These are phyloP conservation scores for Prunella himalayana DNA, from an alignment of 2,113 vertebrate species.

Conservation along the genomic window DNA sequence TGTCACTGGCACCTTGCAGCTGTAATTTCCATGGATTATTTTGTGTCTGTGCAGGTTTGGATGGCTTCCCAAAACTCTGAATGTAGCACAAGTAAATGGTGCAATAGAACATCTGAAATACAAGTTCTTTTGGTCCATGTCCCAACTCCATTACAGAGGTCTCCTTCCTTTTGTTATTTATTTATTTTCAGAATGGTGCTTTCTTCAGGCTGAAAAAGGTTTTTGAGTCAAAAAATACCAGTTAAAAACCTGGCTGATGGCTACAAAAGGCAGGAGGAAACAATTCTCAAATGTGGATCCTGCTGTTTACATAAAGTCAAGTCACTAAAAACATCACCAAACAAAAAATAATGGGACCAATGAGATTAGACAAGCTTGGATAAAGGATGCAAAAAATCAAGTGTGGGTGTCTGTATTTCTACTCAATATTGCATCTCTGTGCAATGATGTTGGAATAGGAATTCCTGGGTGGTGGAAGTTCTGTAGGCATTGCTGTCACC, in stretches of 20 bases:
- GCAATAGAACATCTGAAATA: not conserved
- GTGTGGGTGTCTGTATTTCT: not conserved
- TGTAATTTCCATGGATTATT: not conserved
- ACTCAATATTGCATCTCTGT: not conserved
- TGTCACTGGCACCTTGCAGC: not conserved
- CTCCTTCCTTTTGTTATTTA: not conserved
- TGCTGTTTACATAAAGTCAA: not conserved
- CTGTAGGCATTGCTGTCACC: not conserved
- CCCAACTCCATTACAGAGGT: not conserved
- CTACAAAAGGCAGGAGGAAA: not conserved
- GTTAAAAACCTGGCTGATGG: not conserved
- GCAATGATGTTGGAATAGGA: not conserved
- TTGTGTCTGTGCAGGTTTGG: not conserved
- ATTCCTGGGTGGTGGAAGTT: not conserved
- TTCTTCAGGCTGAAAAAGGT: not conserved
- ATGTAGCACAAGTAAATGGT: not conserved
- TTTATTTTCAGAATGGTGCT: not conserved
- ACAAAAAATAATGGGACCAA: not conserved
- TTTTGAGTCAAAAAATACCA: not conserved
- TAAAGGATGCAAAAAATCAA: not conserved
- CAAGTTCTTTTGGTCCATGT: not conserved
- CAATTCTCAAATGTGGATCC: not conserved
- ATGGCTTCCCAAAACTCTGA: not conserved
- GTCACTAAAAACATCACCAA: not conserved
- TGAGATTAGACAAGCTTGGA: not conserved